Conservation (phyloP, 2,113 vertebrate species). For the Ctenodactylus gundi region DNA sequence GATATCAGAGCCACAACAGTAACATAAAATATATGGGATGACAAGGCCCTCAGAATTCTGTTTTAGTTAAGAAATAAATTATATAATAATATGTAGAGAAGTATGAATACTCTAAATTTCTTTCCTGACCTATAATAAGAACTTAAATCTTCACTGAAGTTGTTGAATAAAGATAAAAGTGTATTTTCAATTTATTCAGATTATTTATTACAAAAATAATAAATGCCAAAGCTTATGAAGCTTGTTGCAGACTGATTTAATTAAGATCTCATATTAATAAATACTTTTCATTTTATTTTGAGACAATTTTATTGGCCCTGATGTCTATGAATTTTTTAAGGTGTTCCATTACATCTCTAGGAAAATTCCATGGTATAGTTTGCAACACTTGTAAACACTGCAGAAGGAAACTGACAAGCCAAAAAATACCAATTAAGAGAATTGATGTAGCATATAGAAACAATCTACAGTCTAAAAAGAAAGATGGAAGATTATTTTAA, state of each 20-base stretch:
- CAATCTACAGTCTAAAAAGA: not conserved
- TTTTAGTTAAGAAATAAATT: conserved; percentile 30
- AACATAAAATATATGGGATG: not conserved
- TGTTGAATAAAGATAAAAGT: conserved; percentile 8
- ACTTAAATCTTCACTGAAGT: not conserved
- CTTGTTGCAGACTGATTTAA: not conserved
- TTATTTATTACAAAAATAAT: not conserved
- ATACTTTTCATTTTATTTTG: conserved; percentile 26
- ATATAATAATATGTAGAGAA: not conserved
- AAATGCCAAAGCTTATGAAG: not conserved
- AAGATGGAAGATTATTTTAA: conserved; percentile 52
- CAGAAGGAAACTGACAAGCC: not conserved
- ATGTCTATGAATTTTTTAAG: conserved; percentile 32
- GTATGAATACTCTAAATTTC: not conserved
- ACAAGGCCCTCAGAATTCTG: not conserved
- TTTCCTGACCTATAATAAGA: not conserved
- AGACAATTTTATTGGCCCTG: conserved; percentile 16
- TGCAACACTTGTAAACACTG: conserved; percentile 18
- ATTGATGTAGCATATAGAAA: conserved; percentile 28
- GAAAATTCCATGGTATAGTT: conserved; percentile 20
- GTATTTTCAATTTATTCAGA: conserved; percentile 2
- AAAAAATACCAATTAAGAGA: conserved; percentile 41
- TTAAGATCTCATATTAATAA: conserved; percentile 22
- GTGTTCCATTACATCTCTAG: conserved; percentile 28
- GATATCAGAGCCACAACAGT: not conserved